phyloP scores from a whole-genome alignment of 2,888 invertebrate species.

The Diploptera punctata region DNA sequence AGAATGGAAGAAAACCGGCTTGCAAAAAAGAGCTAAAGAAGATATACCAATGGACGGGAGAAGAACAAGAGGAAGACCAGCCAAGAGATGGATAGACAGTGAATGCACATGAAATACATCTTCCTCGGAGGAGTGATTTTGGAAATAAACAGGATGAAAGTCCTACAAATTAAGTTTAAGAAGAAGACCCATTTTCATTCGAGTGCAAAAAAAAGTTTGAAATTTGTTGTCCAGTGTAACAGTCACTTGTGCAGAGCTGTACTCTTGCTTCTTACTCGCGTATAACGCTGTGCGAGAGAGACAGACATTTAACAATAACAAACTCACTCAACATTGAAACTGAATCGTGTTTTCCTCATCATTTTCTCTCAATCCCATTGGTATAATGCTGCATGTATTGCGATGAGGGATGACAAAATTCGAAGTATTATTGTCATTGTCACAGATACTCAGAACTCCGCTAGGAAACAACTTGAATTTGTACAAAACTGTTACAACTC shows the following conservation, averaged over 20 bases:
- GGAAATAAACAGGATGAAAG: too few relatives aligned
- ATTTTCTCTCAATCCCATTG: constrained; percentile 35
- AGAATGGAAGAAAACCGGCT: too few relatives aligned
- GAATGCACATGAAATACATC: too few relatives aligned
- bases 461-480: background rate
- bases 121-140: too few relatives aligned
- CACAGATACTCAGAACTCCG: background rate
- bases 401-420: constrained; percentile 28
- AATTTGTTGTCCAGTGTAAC: too few relatives aligned
- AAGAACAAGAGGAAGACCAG: too few relatives aligned
- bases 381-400: constrained; percentile 18
- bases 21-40: too few relatives aligned
- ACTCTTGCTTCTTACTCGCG: background rate
- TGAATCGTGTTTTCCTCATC: constrained; percentile 42
- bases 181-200: too few relatives aligned
- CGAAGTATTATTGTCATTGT: constrained; percentile 33
- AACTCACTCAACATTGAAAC: constrained; percentile 37
- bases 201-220: too few relatives aligned
- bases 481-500: background rate
- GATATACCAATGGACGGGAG: too few relatives aligned
- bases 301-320: constrained; percentile 7
- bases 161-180: too few relatives aligned
- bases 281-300: background rate
- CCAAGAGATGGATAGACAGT: too few relatives aligned
- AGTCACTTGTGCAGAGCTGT: background rate